Evolutionary conservation across 2,797 vertebrate genomes (phyloP).

Genomic region (Darevskia nairensis): DNA sequence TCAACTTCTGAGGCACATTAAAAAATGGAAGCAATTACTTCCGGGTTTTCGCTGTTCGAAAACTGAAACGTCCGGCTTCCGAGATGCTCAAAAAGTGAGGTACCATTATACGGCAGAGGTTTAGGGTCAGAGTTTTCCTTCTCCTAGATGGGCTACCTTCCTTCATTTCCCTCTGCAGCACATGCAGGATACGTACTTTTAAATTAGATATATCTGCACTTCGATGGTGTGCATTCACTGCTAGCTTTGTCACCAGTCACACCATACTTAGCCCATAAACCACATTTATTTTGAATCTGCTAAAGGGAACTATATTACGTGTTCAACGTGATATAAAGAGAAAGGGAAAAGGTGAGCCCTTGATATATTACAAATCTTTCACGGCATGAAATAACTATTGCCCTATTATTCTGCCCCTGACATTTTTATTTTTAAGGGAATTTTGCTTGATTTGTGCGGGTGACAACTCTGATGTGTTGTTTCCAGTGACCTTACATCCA

Average conservation of each 20-base stretch:
- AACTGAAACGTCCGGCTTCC: no score
- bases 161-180: no score
- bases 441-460: constrained; percentile 82
- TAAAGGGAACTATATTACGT: constrained; percentile 73
- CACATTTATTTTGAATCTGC: constrained; percentile 75
- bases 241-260: constrained; percentile 54
- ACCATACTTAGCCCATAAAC: constrained; percentile 57
- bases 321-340: constrained; percentile 76
- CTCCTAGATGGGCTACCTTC: no score
- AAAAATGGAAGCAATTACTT: no score
- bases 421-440: constrained; percentile 85
- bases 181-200: background rate
- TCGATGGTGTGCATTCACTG: constrained; percentile 52
- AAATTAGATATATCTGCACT: constrained; percentile 37
- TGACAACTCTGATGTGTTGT: constrained; percentile 83
- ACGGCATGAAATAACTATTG: constrained; percentile 83
- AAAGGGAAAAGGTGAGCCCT: constrained; percentile 77
- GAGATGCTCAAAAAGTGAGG: no score
- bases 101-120: no score
- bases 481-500: constrained; percentile 85
- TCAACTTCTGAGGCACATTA: accelerated
- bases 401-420: constrained; percentile 83
- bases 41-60: no score
- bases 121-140: no score
- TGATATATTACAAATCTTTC: constrained; percentile 81